Base-by-base conservation (phyloP, 1,140 invertebrate species). In the Brachionus plicatilis region DNA sequence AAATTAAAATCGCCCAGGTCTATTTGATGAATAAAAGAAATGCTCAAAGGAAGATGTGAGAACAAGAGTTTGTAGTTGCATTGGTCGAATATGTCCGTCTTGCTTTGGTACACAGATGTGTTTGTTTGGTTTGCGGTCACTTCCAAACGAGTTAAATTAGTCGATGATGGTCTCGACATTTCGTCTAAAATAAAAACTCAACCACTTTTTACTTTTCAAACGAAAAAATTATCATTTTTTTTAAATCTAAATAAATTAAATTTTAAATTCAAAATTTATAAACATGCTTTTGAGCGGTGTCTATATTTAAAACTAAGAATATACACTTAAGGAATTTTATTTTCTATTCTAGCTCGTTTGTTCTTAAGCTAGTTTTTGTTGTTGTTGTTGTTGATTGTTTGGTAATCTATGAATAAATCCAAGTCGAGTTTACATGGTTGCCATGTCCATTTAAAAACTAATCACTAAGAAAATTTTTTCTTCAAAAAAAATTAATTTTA, bases 161-260 rank as follows among this genome's bases (percentile, higher is more conserved):
- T 72, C 68, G 68, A 41, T 6, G 68, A 41, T 72, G 68, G 29
- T 72, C 68, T 72, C 68, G 68, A 72, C 68, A 72, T 72, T 72
- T 41, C n/a, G 33, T 33, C 66, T 12, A 37, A 68, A 12, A 17
- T 17, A 41, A 75, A 43, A 75, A 45, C 33, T 43, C 20, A 43
- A 43, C 41, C 33, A 75, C n/a, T 75, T 4, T 70, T 70, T 70
- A 14, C 37, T 29, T 70, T 11, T 75, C 45, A 75, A 45, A 41
- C 41, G 14, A 50, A 53, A 76, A 50, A 20, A 76, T 76, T 76
- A 24, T 76, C 20, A 47, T 76, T 24, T 76, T 76, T 76, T 76
- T 20, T 76, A 29, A 50, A 76, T 76, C 72, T 76, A 76, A 76
- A 76, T 76, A 50, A 76, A 76, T 27, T 76, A 27, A 76, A 14